phyloP scores from a whole-genome alignment of 2,888 invertebrate species.

The Ethmia dodecea region DNA sequence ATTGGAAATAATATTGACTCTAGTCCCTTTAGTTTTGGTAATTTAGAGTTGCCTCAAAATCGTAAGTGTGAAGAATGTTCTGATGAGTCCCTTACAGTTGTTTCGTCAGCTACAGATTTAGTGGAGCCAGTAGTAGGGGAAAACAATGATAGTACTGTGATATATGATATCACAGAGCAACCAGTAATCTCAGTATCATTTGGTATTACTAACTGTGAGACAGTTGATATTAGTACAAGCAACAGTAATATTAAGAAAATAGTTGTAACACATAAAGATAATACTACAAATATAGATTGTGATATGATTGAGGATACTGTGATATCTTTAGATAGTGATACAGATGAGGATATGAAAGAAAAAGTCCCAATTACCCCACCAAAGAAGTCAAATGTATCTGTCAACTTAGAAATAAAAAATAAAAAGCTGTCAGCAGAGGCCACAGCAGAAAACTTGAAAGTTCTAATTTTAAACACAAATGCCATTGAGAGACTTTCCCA shows the following conservation, averaged over 20 bases:
- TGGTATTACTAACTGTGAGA: conserved; percentile 39
- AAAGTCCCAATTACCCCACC: conserved; percentile 24
- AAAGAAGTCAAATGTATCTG: conserved; percentile 45
- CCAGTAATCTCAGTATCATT: conserved; percentile 42
- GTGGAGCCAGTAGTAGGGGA: conserved; percentile 8
- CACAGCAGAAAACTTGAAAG: conserved; percentile 50
- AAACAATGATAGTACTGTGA: conserved; percentile 28
- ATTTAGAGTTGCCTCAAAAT: conserved; percentile 7
- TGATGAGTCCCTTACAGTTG: conserved; percentile 25
- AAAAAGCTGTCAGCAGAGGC: conserved; percentile 41
- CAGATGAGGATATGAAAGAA: conserved; percentile 37
- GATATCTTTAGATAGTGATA: conserved; percentile 33
- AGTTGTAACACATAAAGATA: conserved; percentile 29
- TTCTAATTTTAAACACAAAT: conserved; percentile 72
- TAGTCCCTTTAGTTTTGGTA: conserved; percentile 13
- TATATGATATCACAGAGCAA: conserved; percentile 27
- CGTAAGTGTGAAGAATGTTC: conserved; percentile 13
- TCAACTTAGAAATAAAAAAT: conserved; percentile 66
- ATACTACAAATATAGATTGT: conserved; percentile 42
- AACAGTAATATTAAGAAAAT: conserved; percentile 44
- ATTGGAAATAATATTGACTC: conserved; percentile 16
- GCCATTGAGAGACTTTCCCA: conserved; percentile 62
- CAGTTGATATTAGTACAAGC: conserved; percentile 42
- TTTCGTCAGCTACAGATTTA: conserved; percentile 33
- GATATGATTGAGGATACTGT: conserved; percentile 40